Evolutionary conservation across 2,797 vertebrate genomes (phyloP), one percentile per base, ranked within the genome.

Genomic region (Xerus rutilus): DNA sequence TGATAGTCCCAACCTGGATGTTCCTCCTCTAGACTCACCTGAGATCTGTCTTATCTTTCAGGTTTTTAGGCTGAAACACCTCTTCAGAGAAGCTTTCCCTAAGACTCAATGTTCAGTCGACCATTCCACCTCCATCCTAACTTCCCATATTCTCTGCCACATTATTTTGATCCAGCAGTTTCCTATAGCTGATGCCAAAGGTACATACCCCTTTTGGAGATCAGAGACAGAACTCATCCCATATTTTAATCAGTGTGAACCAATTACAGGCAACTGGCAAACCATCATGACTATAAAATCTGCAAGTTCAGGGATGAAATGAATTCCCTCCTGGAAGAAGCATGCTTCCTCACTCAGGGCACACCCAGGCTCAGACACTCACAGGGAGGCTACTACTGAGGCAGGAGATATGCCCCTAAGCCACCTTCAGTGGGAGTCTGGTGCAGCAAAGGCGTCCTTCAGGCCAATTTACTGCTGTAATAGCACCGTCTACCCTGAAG

Each of bases 351-450:
- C 2, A 74, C 39, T 28, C 47, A 73, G 5, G 0, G 70, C 89
- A 62, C 20, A 3, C 57, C 47, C 70, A 45, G 65, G 69, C 14
- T 17, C 35, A 17, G 59, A 49, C 7, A 12, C 74, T 69, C 28
- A 35, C 0, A 13, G 5, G 23, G 32, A 81, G 23, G 65, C 67
- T 0, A 1, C 65, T 23, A 1, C 0, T 5, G 25, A 32, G 70
- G 45, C 1, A 0, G 39, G 35, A 82, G 65, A 43, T 39, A 32
- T 67, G 49, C 23, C 76, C 43, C 64, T 59, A 7, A 43, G 23
- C 83, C 70, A 65, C 45, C 49, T 30, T 70, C 82, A 18, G 52
- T 1, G 1, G 35, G 52, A 73, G 35, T 49, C 65, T 9, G 11
- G 73, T 17, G 62, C 86, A 67, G 54, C 45, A 32, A 28, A 73